phyloP scores from a whole-genome alignment of 2,888 invertebrate genomes.

The Prenolepis imparis region DNA sequence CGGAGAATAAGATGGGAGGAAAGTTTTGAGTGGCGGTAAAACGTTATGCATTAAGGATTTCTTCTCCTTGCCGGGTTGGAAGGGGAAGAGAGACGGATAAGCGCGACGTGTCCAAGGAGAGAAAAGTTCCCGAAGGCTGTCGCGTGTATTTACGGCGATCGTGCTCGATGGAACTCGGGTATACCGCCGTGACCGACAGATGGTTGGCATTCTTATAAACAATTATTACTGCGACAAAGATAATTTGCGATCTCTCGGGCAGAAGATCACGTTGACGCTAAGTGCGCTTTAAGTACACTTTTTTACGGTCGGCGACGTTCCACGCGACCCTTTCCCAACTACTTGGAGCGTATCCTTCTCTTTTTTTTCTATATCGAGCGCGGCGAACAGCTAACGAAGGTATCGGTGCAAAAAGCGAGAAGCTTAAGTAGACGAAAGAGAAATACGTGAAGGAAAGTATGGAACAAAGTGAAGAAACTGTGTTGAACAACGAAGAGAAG shows the following conservation, averaged over 20 bases:
- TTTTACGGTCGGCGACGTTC: constrained; percentile 41
- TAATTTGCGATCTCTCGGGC: constrained; percentile 50
- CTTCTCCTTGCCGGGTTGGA: background rate
- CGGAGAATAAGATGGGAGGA: constrained; percentile 15
- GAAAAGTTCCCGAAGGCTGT: constrained; percentile 30
- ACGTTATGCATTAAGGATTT: constrained; percentile 43
- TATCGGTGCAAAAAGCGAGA: constrained; percentile 35
- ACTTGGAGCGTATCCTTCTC: constrained; percentile 30
- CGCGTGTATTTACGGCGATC: background rate
- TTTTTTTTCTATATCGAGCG: constrained; percentile 13
- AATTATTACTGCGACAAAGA: constrained; percentile 51
- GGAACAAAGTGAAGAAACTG: constrained; percentile 22
- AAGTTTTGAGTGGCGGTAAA: constrained; percentile 40
- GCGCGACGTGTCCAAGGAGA: constrained; percentile 9
- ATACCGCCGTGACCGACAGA: background rate
- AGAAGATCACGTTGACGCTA: constrained; percentile 46
- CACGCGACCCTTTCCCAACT: constrained; percentile 23
- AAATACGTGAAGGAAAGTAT: constrained; percentile 25
- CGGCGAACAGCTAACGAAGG: constrained; percentile 48
- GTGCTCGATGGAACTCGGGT: constrained; percentile 14
- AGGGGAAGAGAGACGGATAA: constrained; percentile 6
- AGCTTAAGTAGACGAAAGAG: constrained; percentile 41
- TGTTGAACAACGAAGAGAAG: constrained; percentile 34
- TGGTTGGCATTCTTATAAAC: constrained; percentile 49
- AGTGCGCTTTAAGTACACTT: constrained; percentile 51